phyloP scores from a whole-genome alignment of 2,888 invertebrate genomes.

The Limnephilus auricula region DNA sequence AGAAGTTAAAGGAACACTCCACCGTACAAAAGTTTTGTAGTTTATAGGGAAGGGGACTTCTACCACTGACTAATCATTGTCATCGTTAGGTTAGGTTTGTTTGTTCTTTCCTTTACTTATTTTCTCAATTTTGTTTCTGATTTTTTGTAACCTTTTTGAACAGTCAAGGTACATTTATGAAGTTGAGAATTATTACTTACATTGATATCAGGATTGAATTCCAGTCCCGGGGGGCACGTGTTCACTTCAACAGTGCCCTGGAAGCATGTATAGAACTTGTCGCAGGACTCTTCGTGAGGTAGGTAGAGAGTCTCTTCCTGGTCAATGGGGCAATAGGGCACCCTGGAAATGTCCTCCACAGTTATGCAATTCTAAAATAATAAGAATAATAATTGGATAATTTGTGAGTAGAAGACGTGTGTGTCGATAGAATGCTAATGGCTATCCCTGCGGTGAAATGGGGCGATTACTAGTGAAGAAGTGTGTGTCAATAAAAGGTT shows the following conservation, averaged over 20 bases:
- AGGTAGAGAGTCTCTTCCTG: conserved; percentile 66
- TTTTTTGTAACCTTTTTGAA: neutral
- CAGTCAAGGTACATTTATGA: neutral
- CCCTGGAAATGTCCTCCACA: neutral
- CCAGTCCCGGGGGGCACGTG: conserved; percentile 68
- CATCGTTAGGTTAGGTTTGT: no score
- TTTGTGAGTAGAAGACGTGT: neutral
- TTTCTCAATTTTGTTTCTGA: no score
- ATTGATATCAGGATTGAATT: conserved; percentile 70
- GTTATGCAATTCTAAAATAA: conserved; percentile 25
- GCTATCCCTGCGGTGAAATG: no score
- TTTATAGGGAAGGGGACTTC: no score
- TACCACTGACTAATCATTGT: no score
- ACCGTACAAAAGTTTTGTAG: no score
- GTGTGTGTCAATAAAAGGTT: no score
- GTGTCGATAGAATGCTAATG: no score
- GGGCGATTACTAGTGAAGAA: no score
- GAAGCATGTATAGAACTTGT: conserved; percentile 72
- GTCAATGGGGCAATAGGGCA: neutral
- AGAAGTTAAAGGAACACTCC: no score
- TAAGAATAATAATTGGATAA: neutral
- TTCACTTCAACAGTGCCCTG: conserved; percentile 69
- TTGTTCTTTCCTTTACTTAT: no score
- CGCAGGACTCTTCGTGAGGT: conserved; percentile 71
- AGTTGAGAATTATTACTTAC: conserved; percentile 61